Conservation (phyloP, 2,888 invertebrate genomes). For the Conus canariensis region DNA sequence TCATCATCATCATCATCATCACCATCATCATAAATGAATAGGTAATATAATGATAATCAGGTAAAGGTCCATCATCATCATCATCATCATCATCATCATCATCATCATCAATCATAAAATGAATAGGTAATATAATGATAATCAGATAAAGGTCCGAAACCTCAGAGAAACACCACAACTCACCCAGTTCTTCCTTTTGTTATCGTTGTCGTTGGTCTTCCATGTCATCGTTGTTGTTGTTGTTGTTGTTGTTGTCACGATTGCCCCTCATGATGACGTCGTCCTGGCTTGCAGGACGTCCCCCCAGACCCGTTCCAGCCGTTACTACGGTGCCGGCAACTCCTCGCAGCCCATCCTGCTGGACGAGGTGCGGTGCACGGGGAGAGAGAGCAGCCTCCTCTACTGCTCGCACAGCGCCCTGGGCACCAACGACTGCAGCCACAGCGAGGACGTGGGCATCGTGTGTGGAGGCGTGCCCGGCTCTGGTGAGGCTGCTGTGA, state of each 20-base stretch:
- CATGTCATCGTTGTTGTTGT: too few species aligned
- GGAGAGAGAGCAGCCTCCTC: conserved; percentile 28
- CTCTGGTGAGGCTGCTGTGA: neutral
- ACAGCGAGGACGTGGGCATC: conserved; percentile 36
- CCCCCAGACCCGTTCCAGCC: conserved; percentile 6
- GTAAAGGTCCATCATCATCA: too few species aligned
- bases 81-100: too few species aligned
- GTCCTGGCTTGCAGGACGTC: neutral
- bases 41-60: too few species aligned
- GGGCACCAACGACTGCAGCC: conserved; percentile 32
- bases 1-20: conserved; percentile 27
- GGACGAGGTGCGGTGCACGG: conserved; percentile 36
- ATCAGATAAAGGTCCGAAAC: too few species aligned
- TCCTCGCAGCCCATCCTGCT: conserved; percentile 13
- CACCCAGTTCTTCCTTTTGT: too few species aligned
- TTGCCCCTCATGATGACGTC: neutral
- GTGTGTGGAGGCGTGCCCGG: conserved; percentile 9
- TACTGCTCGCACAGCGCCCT: conserved; percentile 25
- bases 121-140: too few species aligned
- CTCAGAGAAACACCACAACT: too few species aligned
- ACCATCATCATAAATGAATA: neutral
- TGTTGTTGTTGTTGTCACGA: too few species aligned
- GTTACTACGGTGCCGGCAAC: conserved; percentile 30
- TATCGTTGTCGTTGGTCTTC: too few species aligned
- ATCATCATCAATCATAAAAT: too few species aligned